phyloP scores from a whole-genome alignment of 1,140 invertebrate species.

The Drosophila bifasciata region DNA sequence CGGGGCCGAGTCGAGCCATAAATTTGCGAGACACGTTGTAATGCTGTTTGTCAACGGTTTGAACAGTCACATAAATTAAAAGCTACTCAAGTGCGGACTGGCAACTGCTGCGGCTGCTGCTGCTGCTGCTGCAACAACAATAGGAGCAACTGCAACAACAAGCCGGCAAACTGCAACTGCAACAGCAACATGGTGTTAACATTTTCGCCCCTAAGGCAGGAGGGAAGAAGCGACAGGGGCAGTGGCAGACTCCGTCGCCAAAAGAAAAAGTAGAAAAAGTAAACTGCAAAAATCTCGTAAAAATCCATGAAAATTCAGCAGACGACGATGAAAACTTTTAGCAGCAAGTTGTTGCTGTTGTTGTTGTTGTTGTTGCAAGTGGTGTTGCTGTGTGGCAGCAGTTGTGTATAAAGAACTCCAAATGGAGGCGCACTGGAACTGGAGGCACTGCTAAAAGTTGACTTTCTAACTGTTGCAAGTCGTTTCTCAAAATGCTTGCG shows the following conservation, averaged over 20 bases:
- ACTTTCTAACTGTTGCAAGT: conserved; percentile 78
- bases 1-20: conserved; percentile 65
- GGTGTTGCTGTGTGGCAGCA: conserved; percentile 14
- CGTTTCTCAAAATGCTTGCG: conserved; percentile 69
- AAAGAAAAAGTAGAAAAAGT: conserved; percentile 47
- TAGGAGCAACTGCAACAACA: conserved; percentile 35
- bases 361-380: conserved; percentile 30
- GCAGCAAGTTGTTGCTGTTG: conserved; percentile 35
- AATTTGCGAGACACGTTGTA: conserved; percentile 79
- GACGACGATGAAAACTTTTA: conserved; percentile 66
- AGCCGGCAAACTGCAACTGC: conserved; percentile 28
- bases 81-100: conserved; percentile 74
- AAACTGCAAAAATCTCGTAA: conserved; percentile 59
- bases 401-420: conserved; percentile 54
- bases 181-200: conserved; percentile 78
- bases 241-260: conserved; percentile 29
- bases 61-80: conserved; percentile 80
- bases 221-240: conserved; percentile 31
- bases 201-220: conserved; percentile 68
- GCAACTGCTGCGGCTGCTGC: conserved; percentile 27
- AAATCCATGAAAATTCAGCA: conserved; percentile 80
- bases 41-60: conserved; percentile 82
- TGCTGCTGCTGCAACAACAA: conserved; percentile 42
- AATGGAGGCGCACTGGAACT: conserved; percentile 28
- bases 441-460: conserved; percentile 41